Base-by-base conservation (phyloP, 53 echinoderm and acorn worm species). In the Zoroaster sp. region DNA sequence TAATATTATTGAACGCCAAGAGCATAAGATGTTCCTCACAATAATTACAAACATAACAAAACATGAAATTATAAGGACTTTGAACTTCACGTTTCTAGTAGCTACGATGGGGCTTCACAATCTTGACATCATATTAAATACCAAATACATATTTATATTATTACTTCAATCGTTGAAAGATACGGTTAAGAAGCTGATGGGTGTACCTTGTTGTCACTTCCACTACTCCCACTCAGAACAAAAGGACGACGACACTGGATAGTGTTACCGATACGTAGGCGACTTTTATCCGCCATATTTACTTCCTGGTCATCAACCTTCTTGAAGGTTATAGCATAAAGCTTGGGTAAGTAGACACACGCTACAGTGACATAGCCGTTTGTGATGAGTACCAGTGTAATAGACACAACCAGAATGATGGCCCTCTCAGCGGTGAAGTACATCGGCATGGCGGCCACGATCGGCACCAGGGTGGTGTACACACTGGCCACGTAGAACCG, bases 401-500 rank as follows among this genome's bases (percentile, higher is more conserved):
- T 59, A 9, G 63, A 59, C 2, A 59, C 21, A 8, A 28, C 63
- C 25, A 59, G 11, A 21, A 59, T 28, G 10, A 25, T 28, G 63
- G 63, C 25, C 7, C 11, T 59, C 9, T 59, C 63, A 0, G 79
- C 55, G 15, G 79, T 79, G 13, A 79, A 23, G 10, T 79, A 79
- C 23, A 79, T 38, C 11, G 79, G 79, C 23, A 79, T 25, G 9
- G 79, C 79, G 1, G 54, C 79, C 63, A 79, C 20, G 63, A 53
- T 54, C 37, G 54, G 54, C 14, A 79, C 54, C 28, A 79, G 37
- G 6, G 52, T 63, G 79, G 79, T 43, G 28, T 79, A 79, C 18
- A 79, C 79, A 37, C 79, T 79, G n/a, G 54, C 54, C 8, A 55
- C 40, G 79, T 54, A 54, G 40, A 79, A 79, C 63, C 34, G 30